Evolutionary conservation across 2,888 invertebrate species (phyloP).

Genomic region (Mongoloraphidia duomilia): DNA sequence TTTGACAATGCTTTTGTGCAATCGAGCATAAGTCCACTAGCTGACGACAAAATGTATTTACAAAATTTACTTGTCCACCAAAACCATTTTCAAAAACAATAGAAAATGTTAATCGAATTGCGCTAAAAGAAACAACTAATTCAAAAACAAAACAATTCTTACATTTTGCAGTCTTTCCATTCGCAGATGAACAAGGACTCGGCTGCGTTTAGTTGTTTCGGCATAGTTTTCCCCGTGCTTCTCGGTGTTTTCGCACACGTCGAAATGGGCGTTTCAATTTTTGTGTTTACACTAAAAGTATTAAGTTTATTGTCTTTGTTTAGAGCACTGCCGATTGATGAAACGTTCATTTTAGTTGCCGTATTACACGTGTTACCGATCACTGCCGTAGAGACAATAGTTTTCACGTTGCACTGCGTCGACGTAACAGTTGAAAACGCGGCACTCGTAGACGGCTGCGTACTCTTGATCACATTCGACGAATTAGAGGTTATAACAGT

Average conservation of each 20-base stretch:
- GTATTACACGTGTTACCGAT: not conserved
- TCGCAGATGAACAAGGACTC: conserved; percentile 63
- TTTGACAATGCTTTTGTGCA: no score
- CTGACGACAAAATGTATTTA: no score
- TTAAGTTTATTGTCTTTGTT: not conserved
- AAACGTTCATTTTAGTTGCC: not conserved
- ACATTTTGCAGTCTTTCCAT: conserved; percentile 79
- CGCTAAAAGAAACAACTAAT: no score
- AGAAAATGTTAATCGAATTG: not conserved
- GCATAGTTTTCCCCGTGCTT: conserved; percentile 9
- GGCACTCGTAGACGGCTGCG: not conserved
- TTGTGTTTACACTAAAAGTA: not conserved
- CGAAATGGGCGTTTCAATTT: not conserved
- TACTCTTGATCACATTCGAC: conserved; percentile 5
- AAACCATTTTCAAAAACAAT: no score
- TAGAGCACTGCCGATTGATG: not conserved
- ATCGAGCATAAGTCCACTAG: no score
- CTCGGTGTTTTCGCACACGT: conserved; percentile 19
- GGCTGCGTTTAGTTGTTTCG: conserved; percentile 8
- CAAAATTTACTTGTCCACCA: no score
- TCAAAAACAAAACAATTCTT: conserved; percentile 20
- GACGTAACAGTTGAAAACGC: not conserved
- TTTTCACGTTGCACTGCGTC: not conserved
- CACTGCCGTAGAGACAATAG: not conserved
- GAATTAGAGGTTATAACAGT: conserved; percentile 4